Percentiles rank a stretch among this genome's conserved stretches.
Evolutionary conservation across 53 echinoderm and acorn worm genomes (phyloP).

Genomic region (Zoroaster sp.): DNA sequence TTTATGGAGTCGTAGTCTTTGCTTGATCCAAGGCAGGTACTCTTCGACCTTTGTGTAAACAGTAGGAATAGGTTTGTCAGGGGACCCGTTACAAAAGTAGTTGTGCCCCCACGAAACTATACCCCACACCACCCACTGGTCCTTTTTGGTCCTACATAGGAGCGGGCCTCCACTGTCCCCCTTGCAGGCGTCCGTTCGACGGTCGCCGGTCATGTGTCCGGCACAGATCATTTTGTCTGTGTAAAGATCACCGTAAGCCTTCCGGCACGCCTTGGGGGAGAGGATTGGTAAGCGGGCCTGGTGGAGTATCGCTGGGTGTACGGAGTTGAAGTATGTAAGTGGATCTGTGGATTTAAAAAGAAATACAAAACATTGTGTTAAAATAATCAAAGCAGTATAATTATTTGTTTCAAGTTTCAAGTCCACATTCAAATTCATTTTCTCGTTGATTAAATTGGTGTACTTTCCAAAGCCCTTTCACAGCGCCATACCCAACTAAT

Average conservation of each 20-base stretch:
- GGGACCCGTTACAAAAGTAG: conserved; percentile 66
- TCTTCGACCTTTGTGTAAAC: conserved; percentile 87
- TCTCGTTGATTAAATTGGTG: neutral
- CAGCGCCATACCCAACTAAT: no score
- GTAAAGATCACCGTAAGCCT: conserved; percentile 69
- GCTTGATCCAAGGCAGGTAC: conserved; percentile 80
- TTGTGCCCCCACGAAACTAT: conserved; percentile 95
- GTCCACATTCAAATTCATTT: neutral
- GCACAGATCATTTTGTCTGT: conserved; percentile 86
- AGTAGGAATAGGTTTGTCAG: conserved; percentile 69
- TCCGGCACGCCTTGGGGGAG: conserved; percentile 59
- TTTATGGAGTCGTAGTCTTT: conserved; percentile 38
- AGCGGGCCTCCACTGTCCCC: conserved; percentile 96
- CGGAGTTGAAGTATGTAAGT: conserved; percentile 51
- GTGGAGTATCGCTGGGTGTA: conserved; percentile 71
- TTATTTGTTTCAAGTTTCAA: neutral
- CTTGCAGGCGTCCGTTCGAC: conserved; percentile 87
- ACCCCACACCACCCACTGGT: conserved; percentile 81
- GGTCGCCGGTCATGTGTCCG: conserved; percentile 47
- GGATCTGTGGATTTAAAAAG: conserved; percentile 25
- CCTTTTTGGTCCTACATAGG: conserved; percentile 59
- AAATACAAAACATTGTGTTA: neutral
- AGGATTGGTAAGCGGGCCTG: conserved; percentile 82
- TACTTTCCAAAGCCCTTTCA: neutral
- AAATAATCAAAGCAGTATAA: no score